phyloP scores from a whole-genome alignment of 2,797 vertebrate genomes.

The Typhlichthys eigenmanni region DNA sequence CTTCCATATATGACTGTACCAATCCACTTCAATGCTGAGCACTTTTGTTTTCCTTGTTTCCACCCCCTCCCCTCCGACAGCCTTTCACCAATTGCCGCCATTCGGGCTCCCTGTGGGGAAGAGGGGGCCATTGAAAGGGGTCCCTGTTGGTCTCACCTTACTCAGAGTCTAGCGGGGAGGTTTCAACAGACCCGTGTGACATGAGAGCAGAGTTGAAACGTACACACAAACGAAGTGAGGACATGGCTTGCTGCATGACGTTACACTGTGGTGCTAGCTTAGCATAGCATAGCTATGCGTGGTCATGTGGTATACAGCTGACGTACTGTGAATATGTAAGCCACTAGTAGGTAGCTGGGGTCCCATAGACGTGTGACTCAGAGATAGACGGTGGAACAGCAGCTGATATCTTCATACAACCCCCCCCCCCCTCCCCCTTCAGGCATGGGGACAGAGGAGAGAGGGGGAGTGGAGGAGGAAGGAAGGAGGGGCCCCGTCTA shows the following conservation, averaged over 20 bases:
- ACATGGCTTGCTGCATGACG: background rate
- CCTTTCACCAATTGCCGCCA: conserved; percentile 54
- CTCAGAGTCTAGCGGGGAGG: conserved; percentile 56
- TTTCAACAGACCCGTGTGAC: conserved; percentile 60
- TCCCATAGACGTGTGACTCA: background rate
- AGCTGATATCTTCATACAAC: conserved; percentile 74
- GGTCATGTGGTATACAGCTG: background rate
- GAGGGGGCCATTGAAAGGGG: conserved; percentile 53
- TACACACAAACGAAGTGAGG: conserved; percentile 2
- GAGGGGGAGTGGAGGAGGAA: conserved; percentile 11
- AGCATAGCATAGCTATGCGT: too few relatives aligned
- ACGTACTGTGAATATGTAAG: conserved; percentile 6
- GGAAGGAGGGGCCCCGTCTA: conserved; percentile 63
- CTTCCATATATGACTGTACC: too few relatives aligned
- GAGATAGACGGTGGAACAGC: conserved; percentile 65
- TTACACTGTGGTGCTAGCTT: too few relatives aligned
- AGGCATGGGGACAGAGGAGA: conserved; percentile 64
- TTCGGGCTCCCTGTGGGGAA: conserved; percentile 53
- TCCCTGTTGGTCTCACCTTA: conserved; percentile 48
- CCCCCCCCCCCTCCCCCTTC: conserved; percentile 60
- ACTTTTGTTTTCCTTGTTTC: too few relatives aligned
- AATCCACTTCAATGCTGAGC: too few relatives aligned
- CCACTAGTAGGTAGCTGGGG: conserved; percentile 5
- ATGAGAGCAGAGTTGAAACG: conserved; percentile 18
- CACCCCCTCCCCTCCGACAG: conserved; percentile 38